These are phyloP conservation scores for Meghimatium bilineatum DNA, from an alignment of 2,888 invertebrate genomes.

Conservation along the genomic window DNA sequence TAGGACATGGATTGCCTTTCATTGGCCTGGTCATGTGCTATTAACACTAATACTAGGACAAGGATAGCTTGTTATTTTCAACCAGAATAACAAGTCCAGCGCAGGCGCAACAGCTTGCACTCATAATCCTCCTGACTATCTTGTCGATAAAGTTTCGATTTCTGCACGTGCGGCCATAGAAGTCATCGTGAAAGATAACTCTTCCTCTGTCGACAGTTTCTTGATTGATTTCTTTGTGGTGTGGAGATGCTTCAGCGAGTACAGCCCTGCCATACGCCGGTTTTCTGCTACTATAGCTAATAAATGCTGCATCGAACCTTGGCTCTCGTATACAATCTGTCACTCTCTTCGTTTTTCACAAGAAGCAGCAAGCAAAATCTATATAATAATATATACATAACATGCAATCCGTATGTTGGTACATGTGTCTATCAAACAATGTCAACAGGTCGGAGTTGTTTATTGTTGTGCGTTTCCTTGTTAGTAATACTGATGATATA, in stretches of 20 bases:
- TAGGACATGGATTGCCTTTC: neutral
- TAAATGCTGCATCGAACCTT: neutral
- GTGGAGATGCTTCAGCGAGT: neutral
- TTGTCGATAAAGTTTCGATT: conserved; percentile 10
- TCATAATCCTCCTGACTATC: neutral
- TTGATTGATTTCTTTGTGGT: conserved; percentile 8
- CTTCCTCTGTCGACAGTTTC: neutral
- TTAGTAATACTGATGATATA: no score
- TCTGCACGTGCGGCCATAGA: neutral
- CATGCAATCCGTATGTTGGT: no score
- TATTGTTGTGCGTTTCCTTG: no score
- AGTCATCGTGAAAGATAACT: neutral
- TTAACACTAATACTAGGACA: no score
- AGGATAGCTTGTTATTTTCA: neutral
- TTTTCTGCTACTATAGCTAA: neutral
- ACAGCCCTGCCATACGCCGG: neutral
- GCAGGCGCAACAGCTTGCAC: neutral
- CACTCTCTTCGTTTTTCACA: neutral
- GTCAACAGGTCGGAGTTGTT: no score
- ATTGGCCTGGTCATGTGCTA: neutral
- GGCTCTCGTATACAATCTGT: neutral
- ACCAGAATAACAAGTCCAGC: neutral
- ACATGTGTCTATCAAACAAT: no score
- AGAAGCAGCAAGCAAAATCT: neutral
- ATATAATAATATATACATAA: neutral